phyloP scores from a whole-genome alignment of 2,888 invertebrate species.

The Quadroppia sp. region DNA sequence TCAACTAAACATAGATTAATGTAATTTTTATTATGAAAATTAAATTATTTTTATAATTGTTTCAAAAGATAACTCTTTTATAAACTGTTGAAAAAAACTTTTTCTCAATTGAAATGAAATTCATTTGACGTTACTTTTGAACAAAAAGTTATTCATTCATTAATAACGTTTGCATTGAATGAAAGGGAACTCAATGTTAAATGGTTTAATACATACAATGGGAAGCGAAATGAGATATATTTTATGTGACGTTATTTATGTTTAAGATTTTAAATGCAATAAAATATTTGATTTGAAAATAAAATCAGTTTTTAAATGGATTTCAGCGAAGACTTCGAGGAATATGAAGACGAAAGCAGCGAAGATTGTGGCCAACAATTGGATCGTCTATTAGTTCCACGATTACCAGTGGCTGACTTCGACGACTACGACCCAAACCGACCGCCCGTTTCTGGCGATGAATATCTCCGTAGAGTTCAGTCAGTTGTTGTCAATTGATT shows the following conservation, averaged over 20 bases:
- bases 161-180: not conserved
- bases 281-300: not conserved
- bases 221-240: too few relatives aligned
- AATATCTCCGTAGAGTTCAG: slow-evolving; percentile 42
- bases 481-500: not conserved
- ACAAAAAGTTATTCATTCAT: not conserved
- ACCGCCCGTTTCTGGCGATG: slow-evolving; percentile 38
- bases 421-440: slow-evolving; percentile 38
- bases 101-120: too few relatives aligned
- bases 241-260: not conserved
- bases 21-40: too few relatives aligned
- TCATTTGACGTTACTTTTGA: slow-evolving; percentile 1
- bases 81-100: too few relatives aligned
- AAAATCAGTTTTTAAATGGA: slow-evolving; percentile 1
- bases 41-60: too few relatives aligned
- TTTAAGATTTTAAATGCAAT: not conserved
- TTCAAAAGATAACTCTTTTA: too few relatives aligned
- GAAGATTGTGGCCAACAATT: not conserved
- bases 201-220: too few relatives aligned
- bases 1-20: too few relatives aligned
- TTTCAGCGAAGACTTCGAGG: not conserved
- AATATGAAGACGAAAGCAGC: slow-evolving; percentile 19
- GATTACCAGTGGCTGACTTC: slow-evolving; percentile 39
- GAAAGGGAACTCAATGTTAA: not conserved
- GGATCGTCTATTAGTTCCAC: slow-evolving; percentile 9